Evolutionary conservation across 2,113 vertebrate species (phyloP).

Genomic region (Phrynocephalus versicolor): DNA sequence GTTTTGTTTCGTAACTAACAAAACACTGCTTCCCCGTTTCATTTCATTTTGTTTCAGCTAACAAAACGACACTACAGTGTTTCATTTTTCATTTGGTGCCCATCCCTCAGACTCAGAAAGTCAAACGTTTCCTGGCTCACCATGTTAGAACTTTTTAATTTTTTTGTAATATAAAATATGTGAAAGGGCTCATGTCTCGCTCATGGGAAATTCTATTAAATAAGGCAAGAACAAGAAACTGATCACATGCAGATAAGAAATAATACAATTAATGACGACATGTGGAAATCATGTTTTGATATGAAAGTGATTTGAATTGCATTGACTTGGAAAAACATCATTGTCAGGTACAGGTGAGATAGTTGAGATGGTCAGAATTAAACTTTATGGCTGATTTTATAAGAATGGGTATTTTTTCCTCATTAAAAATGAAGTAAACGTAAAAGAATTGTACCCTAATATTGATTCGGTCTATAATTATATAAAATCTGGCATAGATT

Average conservation of each 20-base stretch:
- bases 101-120: not conserved
- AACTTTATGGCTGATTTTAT: not conserved
- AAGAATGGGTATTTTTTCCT: not conserved
- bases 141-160: constrained; percentile 12
- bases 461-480: not conserved
- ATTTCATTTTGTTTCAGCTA: too few species aligned
- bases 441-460: not conserved
- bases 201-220: constrained; percentile 18
- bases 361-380: constrained; percentile 1
- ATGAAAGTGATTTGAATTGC: not conserved
- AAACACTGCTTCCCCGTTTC: too few species aligned
- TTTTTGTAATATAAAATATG: constrained; percentile 1
- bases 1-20: too few species aligned
- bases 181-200: not conserved
- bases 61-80: too few species aligned
- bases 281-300: constrained; percentile 12
- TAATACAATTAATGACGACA: constrained; percentile 8
- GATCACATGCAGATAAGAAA: not conserved
- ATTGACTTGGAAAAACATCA: not conserved
- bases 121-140: not conserved
- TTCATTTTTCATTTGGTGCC: too few species aligned
- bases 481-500: not conserved
- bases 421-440: not conserved
- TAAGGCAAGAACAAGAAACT: constrained; percentile 1
- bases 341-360: not conserved